phyloP scores from a whole-genome alignment of 2,888 invertebrate genomes.

The Phasia obesa region DNA sequence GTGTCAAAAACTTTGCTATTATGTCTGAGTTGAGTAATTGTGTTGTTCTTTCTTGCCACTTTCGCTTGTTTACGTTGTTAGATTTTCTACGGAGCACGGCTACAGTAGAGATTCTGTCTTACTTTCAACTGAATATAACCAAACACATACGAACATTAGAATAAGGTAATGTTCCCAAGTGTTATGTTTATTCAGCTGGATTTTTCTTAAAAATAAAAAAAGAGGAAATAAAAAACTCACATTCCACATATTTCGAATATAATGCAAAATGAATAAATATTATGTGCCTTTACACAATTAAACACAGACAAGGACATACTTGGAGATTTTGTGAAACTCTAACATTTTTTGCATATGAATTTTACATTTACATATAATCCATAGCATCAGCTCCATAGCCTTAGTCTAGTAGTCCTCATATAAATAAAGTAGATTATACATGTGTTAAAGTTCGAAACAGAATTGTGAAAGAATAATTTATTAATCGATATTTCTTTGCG shows the following conservation, averaged over 20 bases:
- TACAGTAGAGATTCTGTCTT: conserved; percentile 37
- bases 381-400: conserved; percentile 4
- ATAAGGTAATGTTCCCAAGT: conserved; percentile 17
- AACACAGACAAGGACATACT: conserved; percentile 25
- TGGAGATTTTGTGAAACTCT: conserved; percentile 25
- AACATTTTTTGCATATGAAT: conserved; percentile 52
- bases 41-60: conserved; percentile 35
- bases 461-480: conserved; percentile 25
- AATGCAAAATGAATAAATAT: conserved; percentile 41
- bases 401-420: neutral
- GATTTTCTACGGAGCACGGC: conserved; percentile 13
- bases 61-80: conserved; percentile 41
- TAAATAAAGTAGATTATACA: neutral
- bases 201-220: neutral
- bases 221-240: neutral
- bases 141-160: neutral
- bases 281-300: conserved; percentile 4
- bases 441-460: neutral
- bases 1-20: conserved; percentile 61
- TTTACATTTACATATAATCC: conserved; percentile 39
- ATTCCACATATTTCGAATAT: conserved; percentile 14
- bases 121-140: conserved; percentile 5
- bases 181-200: conserved; percentile 64
- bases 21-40: conserved; percentile 33
- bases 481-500: neutral